Conservation (phyloP, 1,140 invertebrate genomes). For the Calliopsis andreniformis region DNA sequence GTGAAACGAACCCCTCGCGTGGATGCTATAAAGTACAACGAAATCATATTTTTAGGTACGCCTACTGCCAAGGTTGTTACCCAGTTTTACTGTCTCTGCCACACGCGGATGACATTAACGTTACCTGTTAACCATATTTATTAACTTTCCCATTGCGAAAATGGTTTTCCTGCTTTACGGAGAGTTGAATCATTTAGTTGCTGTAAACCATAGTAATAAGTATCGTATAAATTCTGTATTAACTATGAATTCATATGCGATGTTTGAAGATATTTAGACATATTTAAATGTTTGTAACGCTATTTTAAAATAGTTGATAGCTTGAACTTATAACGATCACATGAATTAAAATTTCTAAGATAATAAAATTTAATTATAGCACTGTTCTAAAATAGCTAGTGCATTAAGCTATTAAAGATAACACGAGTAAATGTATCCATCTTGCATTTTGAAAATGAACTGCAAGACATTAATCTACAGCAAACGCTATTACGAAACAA, state of each 20-base stretch:
- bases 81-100: conserved; percentile 9
- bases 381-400: neutral
- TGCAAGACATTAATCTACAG: neutral
- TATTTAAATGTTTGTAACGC: no score
- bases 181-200: no score
- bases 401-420: neutral
- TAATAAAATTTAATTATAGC: no score
- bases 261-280: no score
- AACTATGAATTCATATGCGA: no score
- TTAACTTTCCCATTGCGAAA: neutral
- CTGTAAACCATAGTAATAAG: no score
- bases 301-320: no score
- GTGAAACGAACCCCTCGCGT: conserved; percentile 42
- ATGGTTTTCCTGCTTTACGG: neutral
- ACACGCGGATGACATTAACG: neutral
- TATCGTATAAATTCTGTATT: no score
- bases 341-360: no score
- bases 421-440: no score
- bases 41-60: conserved; percentile 68
- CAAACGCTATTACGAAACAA: neutral
- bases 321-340: no score
- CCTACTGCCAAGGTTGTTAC: conserved; percentile 48
- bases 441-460: neutral
- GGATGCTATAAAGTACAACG: conserved; percentile 31
- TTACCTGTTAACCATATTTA: neutral